Conservation (phyloP, 2,797 vertebrate species). For the Hyperoplus lanceolatus region DNA sequence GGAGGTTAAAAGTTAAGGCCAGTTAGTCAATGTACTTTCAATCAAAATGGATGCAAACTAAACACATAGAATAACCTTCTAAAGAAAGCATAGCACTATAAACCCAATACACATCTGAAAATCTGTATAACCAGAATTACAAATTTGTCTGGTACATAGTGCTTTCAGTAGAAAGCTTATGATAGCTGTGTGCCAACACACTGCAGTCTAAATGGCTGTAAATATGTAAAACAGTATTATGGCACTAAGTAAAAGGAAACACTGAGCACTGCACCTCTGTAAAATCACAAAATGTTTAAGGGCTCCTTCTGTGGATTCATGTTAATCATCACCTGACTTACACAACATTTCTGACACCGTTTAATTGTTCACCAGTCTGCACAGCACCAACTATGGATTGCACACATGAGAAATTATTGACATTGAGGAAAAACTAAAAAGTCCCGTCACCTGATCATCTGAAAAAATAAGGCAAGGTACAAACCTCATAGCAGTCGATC, state of each 20-base stretch:
- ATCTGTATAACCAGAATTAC: background rate
- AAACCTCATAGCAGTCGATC: conserved; percentile 54
- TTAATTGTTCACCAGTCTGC: conserved; percentile 58
- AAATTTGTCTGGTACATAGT: conserved; percentile 15
- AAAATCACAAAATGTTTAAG: conserved; percentile 39
- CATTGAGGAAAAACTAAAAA: conserved; percentile 15
- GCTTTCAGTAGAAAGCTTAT: background rate
- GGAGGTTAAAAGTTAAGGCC: conserved; percentile 1
- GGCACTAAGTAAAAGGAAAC: conserved; percentile 52
- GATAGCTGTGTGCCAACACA: conserved; percentile 5
- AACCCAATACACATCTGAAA: background rate
- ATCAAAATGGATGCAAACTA: background rate
- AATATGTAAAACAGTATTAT: conserved; percentile 9
- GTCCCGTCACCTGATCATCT: conserved; percentile 69
- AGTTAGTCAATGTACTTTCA: conserved; percentile 6
- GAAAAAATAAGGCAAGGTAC: conserved; percentile 77
- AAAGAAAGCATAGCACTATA: background rate
- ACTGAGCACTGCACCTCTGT: conserved; percentile 57
- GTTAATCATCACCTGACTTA: conserved; percentile 14
- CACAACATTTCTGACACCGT: conserved; percentile 37
- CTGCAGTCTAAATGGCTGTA: background rate
- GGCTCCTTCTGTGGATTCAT: conserved; percentile 33
- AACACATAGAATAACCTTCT: background rate
- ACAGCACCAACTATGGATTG: conserved; percentile 60
- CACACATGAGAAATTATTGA: conserved; percentile 48